Base-by-base conservation (phyloP, 2,113 vertebrate genomes). In the Ochotona princeps region DNA sequence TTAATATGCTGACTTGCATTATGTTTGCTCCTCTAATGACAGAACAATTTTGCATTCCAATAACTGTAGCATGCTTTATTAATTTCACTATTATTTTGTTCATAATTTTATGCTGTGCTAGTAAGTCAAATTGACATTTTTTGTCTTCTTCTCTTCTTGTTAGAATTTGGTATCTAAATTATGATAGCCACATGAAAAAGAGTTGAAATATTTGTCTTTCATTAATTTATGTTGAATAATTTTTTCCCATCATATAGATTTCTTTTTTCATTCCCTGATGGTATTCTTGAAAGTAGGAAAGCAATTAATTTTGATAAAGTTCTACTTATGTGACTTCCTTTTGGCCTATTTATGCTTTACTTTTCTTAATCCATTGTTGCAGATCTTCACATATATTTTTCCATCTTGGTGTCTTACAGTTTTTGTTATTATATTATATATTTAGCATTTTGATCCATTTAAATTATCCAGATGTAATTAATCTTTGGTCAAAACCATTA, bases 91-190 rank as follows among this genome's bases (percentile, higher is more conserved):
- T 66, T 90, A 76, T 70, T 93, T 87, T 82, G 35, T 18, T 90
- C 81, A 72, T 85, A n/a, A 70, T 82, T 84, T 80, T 88, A 89
- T 28, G n/a, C 44, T 86, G 61, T 25, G 17, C 73, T 94, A 44
- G 38, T 85, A 28, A 63, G 5, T 73, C 13, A 90, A 85, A 91
- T 5, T 12, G 47, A 32, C 4, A 47, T 35, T 15, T 0, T 61
- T 60, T 57, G 14, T 89, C 6, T 4, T 63, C 15, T 44, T 13
- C 13, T 69, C 35, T 23, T 8, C 2, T 83, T 74, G 47, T 83
- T 94, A 80, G 5, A 14, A 92, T 83, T 75, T 83, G 18, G 8
- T 12, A 79, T 38, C 14, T 82, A 63, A 25, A 30, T 49, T 89
- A 75, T 44, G 25, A 38, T 57, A 70, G 15, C 35, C 69, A 86